These are phyloP conservation scores for Altica lythri DNA, from an alignment of 2,888 invertebrate species.

Conservation along the genomic window DNA sequence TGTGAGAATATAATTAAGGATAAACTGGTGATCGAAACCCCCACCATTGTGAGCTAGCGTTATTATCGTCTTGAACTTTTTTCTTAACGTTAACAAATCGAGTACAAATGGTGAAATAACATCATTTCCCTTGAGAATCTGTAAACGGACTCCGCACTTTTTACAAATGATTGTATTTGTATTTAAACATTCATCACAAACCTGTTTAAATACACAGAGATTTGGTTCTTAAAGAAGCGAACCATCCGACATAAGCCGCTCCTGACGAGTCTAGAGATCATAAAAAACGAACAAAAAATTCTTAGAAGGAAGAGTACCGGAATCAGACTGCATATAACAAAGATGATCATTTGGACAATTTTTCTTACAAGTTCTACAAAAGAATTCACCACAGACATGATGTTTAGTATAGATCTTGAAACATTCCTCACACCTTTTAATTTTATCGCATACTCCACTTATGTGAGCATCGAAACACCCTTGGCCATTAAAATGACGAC, in stretches of 20 bases:
- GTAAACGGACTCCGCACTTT: constrained; percentile 12
- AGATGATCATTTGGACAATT: constrained; percentile 16
- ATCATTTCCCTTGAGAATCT: constrained; percentile 5
- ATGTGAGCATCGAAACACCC: constrained; percentile 26
- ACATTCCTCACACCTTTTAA: constrained; percentile 17
- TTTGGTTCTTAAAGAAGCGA: constrained; percentile 23
- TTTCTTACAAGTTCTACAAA: background rate
- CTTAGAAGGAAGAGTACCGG: constrained; percentile 6
- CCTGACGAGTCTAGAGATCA: constrained; percentile 35
- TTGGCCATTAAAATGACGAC: constrained; percentile 16
- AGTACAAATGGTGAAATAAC: constrained; percentile 1
- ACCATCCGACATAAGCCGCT: constrained; percentile 10
- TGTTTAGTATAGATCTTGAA: constrained; percentile 11
- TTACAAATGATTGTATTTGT: background rate
- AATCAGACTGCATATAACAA: constrained; percentile 28
- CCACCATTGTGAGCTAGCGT: constrained; percentile 27
- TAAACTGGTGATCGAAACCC: constrained; percentile 29
- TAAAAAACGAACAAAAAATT: constrained; percentile 33
- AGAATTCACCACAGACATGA: constrained; percentile 20
- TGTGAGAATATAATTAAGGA: constrained; percentile 24
- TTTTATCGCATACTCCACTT: constrained; percentile 11
- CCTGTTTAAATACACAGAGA: constrained; percentile 3
- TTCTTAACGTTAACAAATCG: constrained; percentile 14
- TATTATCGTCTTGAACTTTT: constrained; percentile 16
- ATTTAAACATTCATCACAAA: constrained; percentile 5